These are phyloP conservation scores for Myotis yumanensis DNA, from an alignment of 2,113 vertebrate genomes.

Conservation along the genomic window DNA sequence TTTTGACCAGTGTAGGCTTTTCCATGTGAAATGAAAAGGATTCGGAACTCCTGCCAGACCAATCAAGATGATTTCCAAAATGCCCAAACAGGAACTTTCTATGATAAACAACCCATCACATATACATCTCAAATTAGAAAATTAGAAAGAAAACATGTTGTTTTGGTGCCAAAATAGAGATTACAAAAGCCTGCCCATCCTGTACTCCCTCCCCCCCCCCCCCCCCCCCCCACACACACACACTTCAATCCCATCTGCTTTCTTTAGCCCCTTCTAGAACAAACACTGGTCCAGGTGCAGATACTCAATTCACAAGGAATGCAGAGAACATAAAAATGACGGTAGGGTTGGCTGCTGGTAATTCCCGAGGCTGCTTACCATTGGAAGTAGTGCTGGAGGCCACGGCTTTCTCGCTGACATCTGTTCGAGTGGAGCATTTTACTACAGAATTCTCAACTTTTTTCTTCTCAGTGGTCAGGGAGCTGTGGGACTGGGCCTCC, in stretches of 20 bases:
- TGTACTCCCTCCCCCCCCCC: neutral
- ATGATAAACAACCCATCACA: slow-evolving; percentile 81
- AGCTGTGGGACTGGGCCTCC: slow-evolving; percentile 98
- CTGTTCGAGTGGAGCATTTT: slow-evolving; percentile 91
- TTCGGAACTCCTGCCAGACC: slow-evolving; percentile 67
- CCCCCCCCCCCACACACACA: neutral
- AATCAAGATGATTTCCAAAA: slow-evolving; percentile 81
- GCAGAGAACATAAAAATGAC: slow-evolving; percentile 76
- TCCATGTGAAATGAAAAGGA: slow-evolving; percentile 73
- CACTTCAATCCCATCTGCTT: neutral
- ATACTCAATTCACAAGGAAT: slow-evolving; percentile 80
- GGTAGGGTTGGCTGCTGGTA: slow-evolving; percentile 74
- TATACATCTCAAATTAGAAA: slow-evolving; percentile 82
- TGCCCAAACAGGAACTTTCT: slow-evolving; percentile 78
- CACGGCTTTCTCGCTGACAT: slow-evolving; percentile 98
- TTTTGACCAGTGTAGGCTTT: slow-evolving; percentile 52
- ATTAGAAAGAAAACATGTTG: slow-evolving; percentile 74
- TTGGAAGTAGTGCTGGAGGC: slow-evolving; percentile 99
- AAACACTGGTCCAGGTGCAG: slow-evolving; percentile 80
- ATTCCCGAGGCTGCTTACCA: slow-evolving; percentile 87
- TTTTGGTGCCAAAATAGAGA: slow-evolving; percentile 69
- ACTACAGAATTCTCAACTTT: slow-evolving; percentile 97
- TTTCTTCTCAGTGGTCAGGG: slow-evolving; percentile 94
- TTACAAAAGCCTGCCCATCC: slow-evolving; percentile 57
- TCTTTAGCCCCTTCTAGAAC: slow-evolving; percentile 71